These are phyloP conservation scores for Ispidina picta DNA, from an alignment of 2,797 vertebrate species.

Conservation along the genomic window DNA sequence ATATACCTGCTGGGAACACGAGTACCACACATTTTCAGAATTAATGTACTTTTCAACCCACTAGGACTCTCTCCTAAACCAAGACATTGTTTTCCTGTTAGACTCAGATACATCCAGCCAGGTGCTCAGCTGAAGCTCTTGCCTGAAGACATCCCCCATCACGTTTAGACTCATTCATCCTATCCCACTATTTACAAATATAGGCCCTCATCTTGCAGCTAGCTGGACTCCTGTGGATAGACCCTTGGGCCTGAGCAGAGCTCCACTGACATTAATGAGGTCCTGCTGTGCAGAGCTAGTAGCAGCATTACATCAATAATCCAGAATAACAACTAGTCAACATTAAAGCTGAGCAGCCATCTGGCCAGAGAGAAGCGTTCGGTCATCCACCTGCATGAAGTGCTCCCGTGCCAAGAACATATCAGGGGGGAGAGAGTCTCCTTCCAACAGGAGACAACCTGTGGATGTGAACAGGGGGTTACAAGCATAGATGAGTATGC, in stretches of 20 bases:
- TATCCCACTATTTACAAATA: neutral
- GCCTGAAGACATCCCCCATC: neutral
- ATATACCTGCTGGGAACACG: rapidly evolving
- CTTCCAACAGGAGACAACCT: neutral
- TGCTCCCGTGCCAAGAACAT: neutral
- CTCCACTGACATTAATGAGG: neutral
- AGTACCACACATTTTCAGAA: neutral
- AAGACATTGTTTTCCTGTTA: neutral
- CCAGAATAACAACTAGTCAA: neutral
- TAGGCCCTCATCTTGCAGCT: neutral
- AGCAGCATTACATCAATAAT: constrained; percentile 21
- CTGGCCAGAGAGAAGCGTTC: neutral
- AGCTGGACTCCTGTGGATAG: neutral
- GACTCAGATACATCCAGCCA: neutral
- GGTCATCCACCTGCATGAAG: neutral
- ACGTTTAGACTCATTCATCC: neutral
- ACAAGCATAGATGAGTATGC: neutral
- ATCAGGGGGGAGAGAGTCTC: neutral
- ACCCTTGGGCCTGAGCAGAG: neutral
- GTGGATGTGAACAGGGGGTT: neutral
- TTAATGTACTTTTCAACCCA: neutral
- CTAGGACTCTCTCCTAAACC: neutral
- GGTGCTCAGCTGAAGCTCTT: neutral
- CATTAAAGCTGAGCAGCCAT: neutral
- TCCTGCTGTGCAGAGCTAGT: neutral